These are phyloP conservation scores for Glyphotaelius pellucidus DNA, from an alignment of 2,888 invertebrate genomes.

Conservation along the genomic window DNA sequence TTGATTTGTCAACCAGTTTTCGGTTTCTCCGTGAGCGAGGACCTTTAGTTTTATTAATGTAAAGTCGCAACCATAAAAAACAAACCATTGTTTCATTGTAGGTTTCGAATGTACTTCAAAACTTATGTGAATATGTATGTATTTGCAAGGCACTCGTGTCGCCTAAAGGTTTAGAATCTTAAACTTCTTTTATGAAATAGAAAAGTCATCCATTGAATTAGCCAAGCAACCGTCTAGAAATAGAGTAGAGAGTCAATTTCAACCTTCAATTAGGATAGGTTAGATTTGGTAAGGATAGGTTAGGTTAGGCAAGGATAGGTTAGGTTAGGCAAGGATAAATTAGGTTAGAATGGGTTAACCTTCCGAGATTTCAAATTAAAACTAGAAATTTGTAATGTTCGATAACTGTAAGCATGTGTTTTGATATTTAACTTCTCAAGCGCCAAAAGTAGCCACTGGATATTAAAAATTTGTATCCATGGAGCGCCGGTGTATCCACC, in stretches of 20 bases:
- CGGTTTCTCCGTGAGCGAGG: too few species aligned
- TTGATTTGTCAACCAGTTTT: too few species aligned
- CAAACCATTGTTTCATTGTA: not conserved
- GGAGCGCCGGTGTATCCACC: too few species aligned
- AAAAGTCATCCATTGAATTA: not conserved
- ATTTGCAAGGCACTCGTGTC: not conserved
- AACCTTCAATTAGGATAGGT: slow-evolving; percentile 11
- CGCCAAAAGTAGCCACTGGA: too few species aligned
- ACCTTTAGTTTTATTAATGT: not conserved
- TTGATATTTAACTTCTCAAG: too few species aligned
- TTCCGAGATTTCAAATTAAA: not conserved
- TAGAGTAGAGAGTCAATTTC: not conserved
- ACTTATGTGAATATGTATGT: not conserved
- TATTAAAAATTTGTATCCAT: too few species aligned
- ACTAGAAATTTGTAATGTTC: too few species aligned
- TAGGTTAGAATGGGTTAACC: not conserved
- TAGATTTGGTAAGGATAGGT: not conserved
- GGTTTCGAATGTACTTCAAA: not conserved
- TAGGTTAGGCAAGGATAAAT: not conserved
- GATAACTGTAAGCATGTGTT: too few species aligned
- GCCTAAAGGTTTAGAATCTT: not conserved
- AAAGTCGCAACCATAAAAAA: not conserved
- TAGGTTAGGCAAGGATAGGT: not conserved
- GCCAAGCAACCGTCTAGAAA: slow-evolving; percentile 24
- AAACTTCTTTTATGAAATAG: not conserved